phyloP scores from a whole-genome alignment of 1,140 invertebrate species.

The Trypoxylus dichotomus region DNA sequence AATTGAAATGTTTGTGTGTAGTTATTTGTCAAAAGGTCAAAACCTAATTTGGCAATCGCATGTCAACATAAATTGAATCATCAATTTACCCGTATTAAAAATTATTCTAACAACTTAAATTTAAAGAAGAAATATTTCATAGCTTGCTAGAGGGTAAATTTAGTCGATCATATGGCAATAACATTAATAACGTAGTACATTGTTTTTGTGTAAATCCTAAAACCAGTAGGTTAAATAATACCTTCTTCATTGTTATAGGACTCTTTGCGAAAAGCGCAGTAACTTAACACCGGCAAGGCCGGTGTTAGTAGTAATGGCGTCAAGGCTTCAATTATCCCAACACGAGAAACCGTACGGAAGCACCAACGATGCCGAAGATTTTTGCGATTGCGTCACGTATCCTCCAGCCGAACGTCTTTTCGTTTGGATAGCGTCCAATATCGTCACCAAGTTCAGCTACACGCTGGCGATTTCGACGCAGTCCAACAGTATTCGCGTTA shows the following conservation, averaged over 20 bases:
- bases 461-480: constrained; percentile 37
- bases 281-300: background rate
- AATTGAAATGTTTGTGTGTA: no score
- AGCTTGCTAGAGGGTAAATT: no score
- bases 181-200: no score
- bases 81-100: no score
- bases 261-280: background rate
- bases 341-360: background rate
- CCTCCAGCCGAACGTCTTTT: constrained; percentile 29
- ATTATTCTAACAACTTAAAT: no score
- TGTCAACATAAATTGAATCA: no score
- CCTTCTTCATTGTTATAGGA: background rate
- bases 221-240: no score
- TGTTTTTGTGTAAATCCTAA: no score
- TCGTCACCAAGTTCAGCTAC: constrained; percentile 36
- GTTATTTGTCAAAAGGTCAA: no score
- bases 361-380: background rate
- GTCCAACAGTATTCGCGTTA: constrained; percentile 34
- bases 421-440: constrained; percentile 36
- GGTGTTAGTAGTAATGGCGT: constrained; percentile 10
- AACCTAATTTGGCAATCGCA: no score
- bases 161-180: no score
- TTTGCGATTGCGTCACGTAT: background rate
- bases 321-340: background rate
- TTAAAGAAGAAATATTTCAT: no score